Conservation (phyloP, 2,888 invertebrate genomes). For the Drosophila merina region DNA sequence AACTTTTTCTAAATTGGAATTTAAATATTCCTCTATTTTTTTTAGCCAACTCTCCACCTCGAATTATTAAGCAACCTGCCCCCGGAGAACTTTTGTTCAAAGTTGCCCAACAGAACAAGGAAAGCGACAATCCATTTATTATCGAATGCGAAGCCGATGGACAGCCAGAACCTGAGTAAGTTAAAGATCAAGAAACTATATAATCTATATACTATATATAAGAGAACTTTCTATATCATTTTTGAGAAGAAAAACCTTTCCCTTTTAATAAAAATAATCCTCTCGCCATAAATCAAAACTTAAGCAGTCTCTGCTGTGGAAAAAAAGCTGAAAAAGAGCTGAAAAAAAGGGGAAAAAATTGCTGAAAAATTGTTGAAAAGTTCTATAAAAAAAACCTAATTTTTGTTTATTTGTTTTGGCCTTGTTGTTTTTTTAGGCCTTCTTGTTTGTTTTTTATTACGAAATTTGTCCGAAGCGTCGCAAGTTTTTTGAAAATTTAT, state of each 20-base stretch:
- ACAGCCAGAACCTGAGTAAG: conserved; percentile 96
- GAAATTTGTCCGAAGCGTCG: conserved; percentile 31
- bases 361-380: too few species aligned
- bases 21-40: not conserved
- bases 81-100: conserved; percentile 96
- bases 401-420: conserved; percentile 27
- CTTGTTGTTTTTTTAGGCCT: conserved; percentile 8
- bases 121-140: conserved; percentile 96
- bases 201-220: not conserved
- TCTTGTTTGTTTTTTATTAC: conserved; percentile 13
- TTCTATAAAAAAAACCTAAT: conserved; percentile 1
- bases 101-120: conserved; percentile 91
- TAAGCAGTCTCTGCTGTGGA: conserved; percentile 41
- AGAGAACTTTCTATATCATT: too few species aligned
- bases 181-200: conserved; percentile 51
- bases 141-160: conserved; percentile 98
- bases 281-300: conserved; percentile 57
- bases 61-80: conserved; percentile 96
- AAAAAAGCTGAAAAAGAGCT: not conserved
- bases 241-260: too few species aligned
- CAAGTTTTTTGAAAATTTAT: conserved; percentile 53
- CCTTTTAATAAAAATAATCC: too few species aligned
- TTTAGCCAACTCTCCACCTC: conserved; percentile 93
- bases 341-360: too few species aligned
- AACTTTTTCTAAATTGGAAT: not conserved